Base-by-base conservation (phyloP, 2,888 invertebrate genomes). In the Agelastica alni region DNA sequence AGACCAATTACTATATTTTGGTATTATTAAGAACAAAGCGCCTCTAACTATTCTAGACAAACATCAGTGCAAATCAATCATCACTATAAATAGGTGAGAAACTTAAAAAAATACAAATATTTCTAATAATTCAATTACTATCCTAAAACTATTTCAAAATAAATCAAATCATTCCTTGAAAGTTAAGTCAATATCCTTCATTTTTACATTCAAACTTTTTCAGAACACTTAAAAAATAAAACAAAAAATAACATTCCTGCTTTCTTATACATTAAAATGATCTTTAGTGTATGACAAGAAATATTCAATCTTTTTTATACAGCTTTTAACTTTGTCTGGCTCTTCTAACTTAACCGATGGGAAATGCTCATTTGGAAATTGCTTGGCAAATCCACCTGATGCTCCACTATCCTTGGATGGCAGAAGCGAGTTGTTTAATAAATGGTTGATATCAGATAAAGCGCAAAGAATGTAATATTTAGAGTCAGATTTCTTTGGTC, bases 271-370 rank as follows among this genome's bases (percentile, higher is more conserved):
- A n/a, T 47, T 7, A 43, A 57, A 59, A 48, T 41, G 58, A 60
- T 71, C 69, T 64, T 83, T 83, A 22, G 84, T 73, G 79, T 80
- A 90, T 0, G 88, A 85, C 55, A 90, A 74, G 75, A 86, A 86
- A 76, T 85, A 91, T 69, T 89, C 86, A 1, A 90, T 68, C 77
- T 89, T 91, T 68, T 85, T 88, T 0, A 83, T 69, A 60, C 80
- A 76, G 52, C 80, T 78, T 60, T 80, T 81, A 4, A 87, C 66
- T 72, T 81, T 82, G 37, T 76, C 78, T 42, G 79, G 71, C 53
- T 83, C 78, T 60, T 86, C 69, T n/a, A 75, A 70, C 41, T 81
- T 78, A 37, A 79, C 72, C 57, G 81, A 73, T 9, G 80, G 78
- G 26, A 73, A 76, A 42, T 77, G 76, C 52, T 82, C 79, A 7